A percentile compares a stretch with the other conserved stretches of the same genome.
Evolutionary conservation across 1,140 invertebrate genomes (phyloP).

Genomic region (Aleiodes sp.): DNA sequence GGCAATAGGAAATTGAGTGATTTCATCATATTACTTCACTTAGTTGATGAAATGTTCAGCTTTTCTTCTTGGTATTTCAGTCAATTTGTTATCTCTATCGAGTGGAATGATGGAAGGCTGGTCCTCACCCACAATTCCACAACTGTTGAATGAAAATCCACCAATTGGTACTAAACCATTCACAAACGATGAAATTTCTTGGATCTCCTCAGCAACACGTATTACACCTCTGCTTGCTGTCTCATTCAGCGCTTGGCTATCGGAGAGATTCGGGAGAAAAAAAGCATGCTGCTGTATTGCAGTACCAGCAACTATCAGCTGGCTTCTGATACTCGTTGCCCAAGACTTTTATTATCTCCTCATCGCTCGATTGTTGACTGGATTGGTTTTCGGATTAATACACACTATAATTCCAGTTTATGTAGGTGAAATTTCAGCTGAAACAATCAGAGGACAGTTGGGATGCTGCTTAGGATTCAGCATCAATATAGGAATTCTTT

Average conservation of each 20-base stretch:
- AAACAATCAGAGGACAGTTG: slow-evolving; percentile 67
- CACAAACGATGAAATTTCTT: slow-evolving; percentile 62
- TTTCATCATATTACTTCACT: too few relatives aligned
- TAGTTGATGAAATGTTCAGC: too few relatives aligned
- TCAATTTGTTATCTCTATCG: slow-evolving; percentile 63
- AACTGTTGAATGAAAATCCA: slow-evolving; percentile 56
- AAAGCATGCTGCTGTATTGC: slow-evolving; percentile 47
- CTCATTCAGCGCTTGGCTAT: slow-evolving; percentile 45
- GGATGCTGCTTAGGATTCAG: slow-evolving; percentile 66
- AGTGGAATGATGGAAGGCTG: slow-evolving; percentile 67
- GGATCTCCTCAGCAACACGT: slow-evolving; percentile 60
- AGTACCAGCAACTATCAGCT: slow-evolving; percentile 47
- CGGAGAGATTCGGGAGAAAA: slow-evolving; percentile 61
- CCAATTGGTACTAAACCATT: slow-evolving; percentile 58
- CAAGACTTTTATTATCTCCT: slow-evolving; percentile 48
- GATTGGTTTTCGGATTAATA: slow-evolving; percentile 64
- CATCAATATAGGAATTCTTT: slow-evolving; percentile 70
- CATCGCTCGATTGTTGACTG: slow-evolving; percentile 55
- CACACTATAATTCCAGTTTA: slow-evolving; percentile 68
- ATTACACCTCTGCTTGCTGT: slow-evolving; percentile 53
- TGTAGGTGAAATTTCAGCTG: slow-evolving; percentile 69
- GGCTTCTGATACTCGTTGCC: slow-evolving; percentile 59
- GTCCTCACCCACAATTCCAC: slow-evolving; percentile 65
- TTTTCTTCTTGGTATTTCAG: slow-evolving; percentile 53
- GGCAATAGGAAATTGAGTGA: too few relatives aligned